Conservation (phyloP, 2,888 invertebrate species). For the Tetheella fluctuosa region DNA sequence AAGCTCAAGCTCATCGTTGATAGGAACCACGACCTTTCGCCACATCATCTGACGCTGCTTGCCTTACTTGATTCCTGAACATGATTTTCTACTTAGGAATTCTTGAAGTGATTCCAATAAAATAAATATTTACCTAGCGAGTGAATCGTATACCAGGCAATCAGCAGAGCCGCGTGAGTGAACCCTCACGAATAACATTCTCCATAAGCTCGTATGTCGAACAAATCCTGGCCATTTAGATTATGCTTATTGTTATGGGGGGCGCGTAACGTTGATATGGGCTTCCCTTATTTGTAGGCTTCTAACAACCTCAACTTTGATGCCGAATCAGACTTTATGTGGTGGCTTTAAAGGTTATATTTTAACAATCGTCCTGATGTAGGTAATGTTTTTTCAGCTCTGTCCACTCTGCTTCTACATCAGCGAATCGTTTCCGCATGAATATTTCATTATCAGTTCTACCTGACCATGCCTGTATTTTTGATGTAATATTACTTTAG, state of each 20-base stretch:
- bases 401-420: constrained; percentile 34
- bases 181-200: constrained; percentile 32
- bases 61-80: not conserved
- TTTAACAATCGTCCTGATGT: constrained; percentile 19
- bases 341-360: constrained; percentile 31
- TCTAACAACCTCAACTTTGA: constrained; percentile 18
- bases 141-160: constrained; percentile 30
- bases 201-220: constrained; percentile 49
- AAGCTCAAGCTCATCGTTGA: too few relatives aligned
- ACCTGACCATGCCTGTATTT: constrained; percentile 32
- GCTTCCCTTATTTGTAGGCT: constrained; percentile 45
- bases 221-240: constrained; percentile 62
- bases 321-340: constrained; percentile 34
- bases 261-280: constrained; percentile 44
- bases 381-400: constrained; percentile 1
- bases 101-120: not conserved
- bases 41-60: too few relatives aligned
- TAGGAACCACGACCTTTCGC: too few relatives aligned
- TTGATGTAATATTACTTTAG: too few relatives aligned
- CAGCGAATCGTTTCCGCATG: constrained; percentile 58
- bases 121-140: constrained; percentile 8
- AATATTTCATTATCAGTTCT: constrained; percentile 65
- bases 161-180: constrained; percentile 38
- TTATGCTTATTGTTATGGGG: constrained; percentile 67
- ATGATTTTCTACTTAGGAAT: not conserved